phyloP scores from a whole-genome alignment of 1,140 invertebrate genomes.

The Neodiprion fabricii region DNA sequence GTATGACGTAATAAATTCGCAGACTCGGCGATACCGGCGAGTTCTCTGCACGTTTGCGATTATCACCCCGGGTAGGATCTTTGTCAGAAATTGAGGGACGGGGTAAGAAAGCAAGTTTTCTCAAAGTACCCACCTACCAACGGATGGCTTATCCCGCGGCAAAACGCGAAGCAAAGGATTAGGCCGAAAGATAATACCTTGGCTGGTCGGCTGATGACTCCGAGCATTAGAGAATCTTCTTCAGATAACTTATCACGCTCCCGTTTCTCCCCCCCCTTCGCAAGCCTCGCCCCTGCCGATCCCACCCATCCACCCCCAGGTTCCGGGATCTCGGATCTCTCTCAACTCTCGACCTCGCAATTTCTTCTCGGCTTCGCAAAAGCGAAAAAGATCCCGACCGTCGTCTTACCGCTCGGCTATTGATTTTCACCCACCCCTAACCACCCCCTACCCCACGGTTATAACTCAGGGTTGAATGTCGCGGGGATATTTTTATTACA shows the following conservation, averaged over 20 bases:
- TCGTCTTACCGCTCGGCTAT: background rate
- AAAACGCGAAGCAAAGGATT: conserved; percentile 2
- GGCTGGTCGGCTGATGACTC: conserved; percentile 3
- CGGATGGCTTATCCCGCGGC: conserved; percentile 2
- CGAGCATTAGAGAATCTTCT: conserved; percentile 7
- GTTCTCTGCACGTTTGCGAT: too few species aligned
- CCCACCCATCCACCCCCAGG: background rate
- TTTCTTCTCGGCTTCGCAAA: background rate
- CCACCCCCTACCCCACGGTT: too few species aligned
- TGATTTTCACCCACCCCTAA: background rate
- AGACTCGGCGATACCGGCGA: too few species aligned
- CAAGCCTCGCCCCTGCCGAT: background rate
- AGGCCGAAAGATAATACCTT: conserved; percentile 1
- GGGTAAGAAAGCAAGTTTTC: background rate
- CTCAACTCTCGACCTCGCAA: background rate
- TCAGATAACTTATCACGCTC: background rate
- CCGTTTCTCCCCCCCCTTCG: background rate
- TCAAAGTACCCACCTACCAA: background rate
- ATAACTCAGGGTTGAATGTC: background rate
- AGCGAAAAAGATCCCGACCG: background rate
- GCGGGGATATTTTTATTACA: background rate
- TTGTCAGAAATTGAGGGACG: background rate
- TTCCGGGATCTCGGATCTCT: background rate
- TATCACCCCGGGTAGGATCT: too few species aligned
- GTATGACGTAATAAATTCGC: too few species aligned